Base-by-base conservation (phyloP, 1,140 invertebrate genomes). In the Teleopsis dalmanni region DNA sequence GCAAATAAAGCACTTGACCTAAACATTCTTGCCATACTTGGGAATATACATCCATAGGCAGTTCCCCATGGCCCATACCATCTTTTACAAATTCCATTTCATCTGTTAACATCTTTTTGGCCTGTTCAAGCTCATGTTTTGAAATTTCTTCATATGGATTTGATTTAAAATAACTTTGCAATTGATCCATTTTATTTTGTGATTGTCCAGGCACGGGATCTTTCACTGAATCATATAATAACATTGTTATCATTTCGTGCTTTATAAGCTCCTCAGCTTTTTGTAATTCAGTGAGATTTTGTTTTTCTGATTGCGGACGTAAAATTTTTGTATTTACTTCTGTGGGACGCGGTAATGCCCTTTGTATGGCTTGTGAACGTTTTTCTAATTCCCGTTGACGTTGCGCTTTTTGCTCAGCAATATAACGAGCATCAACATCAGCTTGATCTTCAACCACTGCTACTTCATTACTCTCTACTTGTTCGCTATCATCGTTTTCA, bases 11-110 rank as follows among this genome's bases (percentile, higher is more conserved):
- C 10, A 95, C 87, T 75, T 89, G 84, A 3, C 82, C 82, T 23
- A 95, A 78, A 73, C 94, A 98, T 75, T 98, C 93, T 60, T 96
- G 91, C 92, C 93, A 96, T n/a, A 97, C 92, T 74, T 93, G 89
- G 13, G 84, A 85, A 65, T 95, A 97, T 0, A 88, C 81, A 52
- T 98, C 93, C 2, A 91, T 69, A 2, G 90, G 86, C 33, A 98
- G 73, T 27, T 98, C 93, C 14, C 93, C 93, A 71, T 98, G 94
- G 2, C 81, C 83, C 94, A 98, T 98, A 42, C 91, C 93, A 54
- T 85, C 80, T 63, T 88, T 88, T 0, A 98, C 94, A 11, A 89
- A 78, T 22, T 83, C 79, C 87, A 95, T 94, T 75, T 98, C 94
- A 14, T 81, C 76, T 50, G 78, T 74, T 14, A 98, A 64, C 54